These are phyloP conservation scores for Lagocephalus sceleratus DNA, from an alignment of 2,797 vertebrate species.

Conservation along the genomic window DNA sequence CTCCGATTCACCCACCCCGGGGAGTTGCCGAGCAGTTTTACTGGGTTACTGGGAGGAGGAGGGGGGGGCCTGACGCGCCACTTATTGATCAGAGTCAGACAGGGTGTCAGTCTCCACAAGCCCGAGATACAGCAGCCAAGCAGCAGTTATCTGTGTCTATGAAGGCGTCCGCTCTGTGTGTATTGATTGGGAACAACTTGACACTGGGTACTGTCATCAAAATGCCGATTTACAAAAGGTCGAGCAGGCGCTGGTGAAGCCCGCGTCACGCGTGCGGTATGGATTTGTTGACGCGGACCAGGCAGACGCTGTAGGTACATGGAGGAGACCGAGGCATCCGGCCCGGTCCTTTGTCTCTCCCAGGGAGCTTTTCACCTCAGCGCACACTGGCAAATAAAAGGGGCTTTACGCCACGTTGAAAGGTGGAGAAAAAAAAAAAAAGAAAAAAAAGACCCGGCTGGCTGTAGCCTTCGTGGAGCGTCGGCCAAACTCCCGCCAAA, in stretches of 20 bases:
- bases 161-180: constrained; percentile 73
- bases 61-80: constrained; percentile 59
- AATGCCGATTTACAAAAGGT: constrained; percentile 78
- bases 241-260: constrained; percentile 54
- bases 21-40: constrained; percentile 79
- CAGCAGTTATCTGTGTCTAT: constrained; percentile 78
- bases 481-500: constrained; percentile 41
- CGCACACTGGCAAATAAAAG: constrained; percentile 37
- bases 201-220: constrained; percentile 82
- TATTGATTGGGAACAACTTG: constrained; percentile 83
- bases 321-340: constrained; percentile 37
- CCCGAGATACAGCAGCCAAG: constrained; percentile 65
- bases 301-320: constrained; percentile 29
- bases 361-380: constrained; percentile 56
- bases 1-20: constrained; percentile 74
- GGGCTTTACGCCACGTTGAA: constrained; percentile 45
- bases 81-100: constrained; percentile 81
- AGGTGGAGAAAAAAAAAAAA: constrained; percentile 42
- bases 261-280: constrained; percentile 44
- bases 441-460: too few species aligned
- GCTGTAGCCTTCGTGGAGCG: constrained; percentile 24
- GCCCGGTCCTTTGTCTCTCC: constrained; percentile 44
- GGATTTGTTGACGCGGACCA: constrained; percentile 60
- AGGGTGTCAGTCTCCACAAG: constrained; percentile 75
- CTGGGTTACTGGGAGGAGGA: constrained; percentile 65